Evolutionary conservation across 2,797 vertebrate species (phyloP).

Genomic region (Gallinago stenura): DNA sequence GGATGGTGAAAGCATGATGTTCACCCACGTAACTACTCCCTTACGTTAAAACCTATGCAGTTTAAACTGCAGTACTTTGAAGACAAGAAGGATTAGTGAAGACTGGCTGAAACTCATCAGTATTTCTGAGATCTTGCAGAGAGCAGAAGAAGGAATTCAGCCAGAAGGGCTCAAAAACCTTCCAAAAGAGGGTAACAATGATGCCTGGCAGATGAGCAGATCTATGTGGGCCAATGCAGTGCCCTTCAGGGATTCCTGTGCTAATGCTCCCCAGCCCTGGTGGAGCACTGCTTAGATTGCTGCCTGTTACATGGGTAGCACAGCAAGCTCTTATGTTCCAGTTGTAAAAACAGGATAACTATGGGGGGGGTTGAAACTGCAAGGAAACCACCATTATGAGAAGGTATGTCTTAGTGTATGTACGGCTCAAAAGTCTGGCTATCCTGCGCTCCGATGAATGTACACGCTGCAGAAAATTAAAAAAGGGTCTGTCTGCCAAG

Average conservation of each 20-base stretch:
- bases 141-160: neutral
- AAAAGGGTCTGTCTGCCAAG: neutral
- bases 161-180: neutral
- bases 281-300: neutral
- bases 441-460: neutral
- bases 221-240: neutral
- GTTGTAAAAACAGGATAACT: neutral
- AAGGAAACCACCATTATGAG: neutral
- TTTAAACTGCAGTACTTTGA: neutral
- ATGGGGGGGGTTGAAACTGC: neutral
- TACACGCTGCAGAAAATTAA: neutral
- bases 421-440: neutral
- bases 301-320: neutral
- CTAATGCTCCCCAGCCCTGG: neutral
- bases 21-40: neutral
- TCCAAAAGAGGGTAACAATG: neutral
- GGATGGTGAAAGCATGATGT: neutral
- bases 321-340: neutral
- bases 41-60: neutral
- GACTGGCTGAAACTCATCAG: neutral
- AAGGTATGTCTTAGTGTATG: neutral
- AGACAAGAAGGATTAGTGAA: neutral
- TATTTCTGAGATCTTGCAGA: neutral
- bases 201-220: neutral
- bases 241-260: neutral